These are phyloP conservation scores for Callosobruchus maculatus DNA, from an alignment of 2,888 invertebrate genomes.

Conservation along the genomic window DNA sequence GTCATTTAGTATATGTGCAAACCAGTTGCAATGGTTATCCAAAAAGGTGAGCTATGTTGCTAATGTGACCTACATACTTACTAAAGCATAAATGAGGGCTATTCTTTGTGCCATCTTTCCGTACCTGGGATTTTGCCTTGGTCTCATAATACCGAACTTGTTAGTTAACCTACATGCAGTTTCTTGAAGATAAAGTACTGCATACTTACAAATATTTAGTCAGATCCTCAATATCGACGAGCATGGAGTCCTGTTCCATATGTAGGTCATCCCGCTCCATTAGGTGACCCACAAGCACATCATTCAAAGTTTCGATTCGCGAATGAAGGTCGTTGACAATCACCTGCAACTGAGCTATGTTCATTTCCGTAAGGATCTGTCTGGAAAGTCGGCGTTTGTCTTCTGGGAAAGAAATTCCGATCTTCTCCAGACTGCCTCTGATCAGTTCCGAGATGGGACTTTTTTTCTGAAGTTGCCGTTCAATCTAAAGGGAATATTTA, in stretches of 20 bases:
- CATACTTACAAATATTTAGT: slow-evolving; percentile 79
- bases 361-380: slow-evolving; percentile 87
- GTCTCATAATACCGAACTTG: too few species aligned
- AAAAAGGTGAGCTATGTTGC: too few species aligned
- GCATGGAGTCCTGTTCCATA: slow-evolving; percentile 97
- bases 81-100: too few species aligned
- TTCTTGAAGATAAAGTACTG: too few species aligned
- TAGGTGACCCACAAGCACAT: slow-evolving; percentile 81
- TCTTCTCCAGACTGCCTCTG: slow-evolving; percentile 72
- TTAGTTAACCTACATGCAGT: too few species aligned
- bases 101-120: too few species aligned
- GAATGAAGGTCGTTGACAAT: slow-evolving; percentile 93
- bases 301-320: slow-evolving; percentile 90
- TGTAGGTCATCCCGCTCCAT: slow-evolving; percentile 93
- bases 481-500: slow-evolving; percentile 46
- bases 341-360: slow-evolving; percentile 89
- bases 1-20: too few species aligned
- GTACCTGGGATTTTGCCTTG: too few species aligned
- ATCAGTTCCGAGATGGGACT: slow-evolving; percentile 87
- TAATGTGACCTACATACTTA: too few species aligned
- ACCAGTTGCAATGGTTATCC: too few species aligned
- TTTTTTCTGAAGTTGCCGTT: slow-evolving; percentile 66
- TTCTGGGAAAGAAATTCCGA: slow-evolving; percentile 78
- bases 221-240: slow-evolving; percentile 95
- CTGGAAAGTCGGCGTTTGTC: slow-evolving; percentile 80